Evolutionary conservation across 2,888 invertebrate genomes (phyloP).

Genomic region (Listrodromus nycthemerus): DNA sequence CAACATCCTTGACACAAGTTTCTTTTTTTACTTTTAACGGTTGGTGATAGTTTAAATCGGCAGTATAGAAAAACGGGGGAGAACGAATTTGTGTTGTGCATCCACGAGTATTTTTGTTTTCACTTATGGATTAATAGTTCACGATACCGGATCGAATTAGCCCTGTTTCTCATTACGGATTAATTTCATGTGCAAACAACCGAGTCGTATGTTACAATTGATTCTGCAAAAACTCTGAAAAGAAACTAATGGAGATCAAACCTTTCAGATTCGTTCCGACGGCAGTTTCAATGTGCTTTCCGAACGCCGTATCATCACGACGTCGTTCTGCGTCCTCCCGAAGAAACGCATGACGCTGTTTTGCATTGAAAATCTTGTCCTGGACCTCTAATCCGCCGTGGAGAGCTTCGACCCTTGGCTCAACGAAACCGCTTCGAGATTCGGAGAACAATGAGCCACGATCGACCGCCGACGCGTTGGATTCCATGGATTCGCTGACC

Average conservation of each 20-base stretch:
- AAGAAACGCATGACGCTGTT: background rate
- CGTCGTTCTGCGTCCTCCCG: background rate
- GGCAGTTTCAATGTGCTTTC: background rate
- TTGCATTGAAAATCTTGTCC: background rate
- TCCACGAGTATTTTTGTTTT: background rate
- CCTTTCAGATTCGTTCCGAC: constrained; percentile 14
- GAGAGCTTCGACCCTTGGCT: constrained; percentile 15
- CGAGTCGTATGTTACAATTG: background rate
- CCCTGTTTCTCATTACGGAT: background rate
- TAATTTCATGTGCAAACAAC: background rate
- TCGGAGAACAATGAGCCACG: constrained; percentile 9
- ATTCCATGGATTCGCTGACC: background rate
- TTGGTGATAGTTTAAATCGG: background rate
- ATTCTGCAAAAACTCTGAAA: background rate
- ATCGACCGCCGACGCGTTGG: constrained; percentile 5
- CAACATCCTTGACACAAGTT: background rate
- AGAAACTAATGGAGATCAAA: background rate
- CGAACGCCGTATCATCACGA: background rate
- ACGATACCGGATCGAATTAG: background rate
- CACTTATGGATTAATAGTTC: background rate
- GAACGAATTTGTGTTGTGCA: background rate
- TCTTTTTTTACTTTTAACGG: background rate
- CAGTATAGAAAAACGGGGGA: background rate
- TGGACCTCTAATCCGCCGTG: constrained; percentile 9
- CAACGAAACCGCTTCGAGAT: constrained; percentile 23